Conservation (phyloP, 2,797 vertebrate species). For the Sus cebifrons region DNA sequence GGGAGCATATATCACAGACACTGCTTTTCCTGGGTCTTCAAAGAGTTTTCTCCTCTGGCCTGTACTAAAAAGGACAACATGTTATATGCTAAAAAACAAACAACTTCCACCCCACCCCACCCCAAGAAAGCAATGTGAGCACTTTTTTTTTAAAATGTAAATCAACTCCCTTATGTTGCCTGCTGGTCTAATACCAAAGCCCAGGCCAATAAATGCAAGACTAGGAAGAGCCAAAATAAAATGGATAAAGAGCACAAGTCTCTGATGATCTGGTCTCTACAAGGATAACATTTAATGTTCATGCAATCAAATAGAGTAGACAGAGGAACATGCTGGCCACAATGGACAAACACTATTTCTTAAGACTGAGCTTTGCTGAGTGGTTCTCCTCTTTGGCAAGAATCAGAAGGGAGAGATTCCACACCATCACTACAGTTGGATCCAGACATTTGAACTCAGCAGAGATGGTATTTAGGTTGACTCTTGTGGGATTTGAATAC, state of each 20-base stretch:
- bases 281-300: background rate
- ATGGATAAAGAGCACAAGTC: background rate
- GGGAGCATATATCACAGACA: background rate
- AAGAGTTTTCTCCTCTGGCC: background rate
- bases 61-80: slow-evolving; percentile 37
- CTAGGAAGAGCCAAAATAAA: slow-evolving; percentile 50
- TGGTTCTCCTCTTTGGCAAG: background rate
- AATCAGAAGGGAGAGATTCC: background rate
- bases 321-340: background rate
- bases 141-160: background rate
- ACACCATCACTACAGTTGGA: background rate
- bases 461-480: background rate
- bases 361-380: background rate
- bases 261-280: slow-evolving; percentile 12
- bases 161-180: slow-evolving; percentile 43
- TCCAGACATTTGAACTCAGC: slow-evolving; percentile 36
- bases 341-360: background rate
- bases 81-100: background rate
- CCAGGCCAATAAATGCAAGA: slow-evolving; percentile 38
- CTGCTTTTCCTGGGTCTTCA: background rate
- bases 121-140: background rate
- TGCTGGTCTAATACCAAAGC: slow-evolving; percentile 54
- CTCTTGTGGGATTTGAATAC: background rate
- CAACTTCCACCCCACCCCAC: background rate
- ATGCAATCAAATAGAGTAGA: background rate